Conservation (phyloP, 2,888 invertebrate genomes). For the Atethmia centrago region DNA sequence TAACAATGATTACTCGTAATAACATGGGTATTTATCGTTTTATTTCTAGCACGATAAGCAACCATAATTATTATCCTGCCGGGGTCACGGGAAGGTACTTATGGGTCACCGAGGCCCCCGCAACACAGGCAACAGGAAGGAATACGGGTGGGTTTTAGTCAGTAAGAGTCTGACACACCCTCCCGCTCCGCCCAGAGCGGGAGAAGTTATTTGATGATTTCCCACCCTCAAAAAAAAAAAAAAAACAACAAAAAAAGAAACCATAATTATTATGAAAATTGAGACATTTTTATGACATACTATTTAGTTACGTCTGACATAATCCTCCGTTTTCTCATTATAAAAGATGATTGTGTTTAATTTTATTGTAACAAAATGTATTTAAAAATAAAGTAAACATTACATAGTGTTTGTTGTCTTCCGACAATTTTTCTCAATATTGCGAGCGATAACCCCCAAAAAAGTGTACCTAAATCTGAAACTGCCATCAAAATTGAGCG, state of each 20-base stretch:
- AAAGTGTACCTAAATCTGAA: not conserved
- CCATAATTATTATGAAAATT: conserved; percentile 7
- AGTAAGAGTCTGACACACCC: too few species aligned
- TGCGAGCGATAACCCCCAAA: not conserved
- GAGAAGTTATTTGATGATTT: too few species aligned
- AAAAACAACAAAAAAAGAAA: too few species aligned
- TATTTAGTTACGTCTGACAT: not conserved
- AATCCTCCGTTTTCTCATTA: not conserved
- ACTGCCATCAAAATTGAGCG: not conserved
- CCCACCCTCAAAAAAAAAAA: too few species aligned
- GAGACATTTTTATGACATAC: not conserved
- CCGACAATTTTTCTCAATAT: not conserved
- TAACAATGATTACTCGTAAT: conserved; percentile 38
- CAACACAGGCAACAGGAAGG: too few species aligned
- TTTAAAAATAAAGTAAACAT: too few species aligned
- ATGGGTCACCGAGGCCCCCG: too few species aligned
- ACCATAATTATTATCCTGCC: conserved; percentile 1
- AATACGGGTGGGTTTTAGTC: too few species aligned
- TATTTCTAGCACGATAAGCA: conserved; percentile 5
- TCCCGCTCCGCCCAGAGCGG: too few species aligned
- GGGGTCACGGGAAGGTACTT: too few species aligned
- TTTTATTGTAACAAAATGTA: too few species aligned
- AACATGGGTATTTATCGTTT: conserved; percentile 11
- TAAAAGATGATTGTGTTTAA: too few species aligned
- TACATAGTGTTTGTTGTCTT: not conserved